Evolutionary conservation across 1,140 invertebrate genomes (phyloP).

Genomic region (Laupala kohalensis): DNA sequence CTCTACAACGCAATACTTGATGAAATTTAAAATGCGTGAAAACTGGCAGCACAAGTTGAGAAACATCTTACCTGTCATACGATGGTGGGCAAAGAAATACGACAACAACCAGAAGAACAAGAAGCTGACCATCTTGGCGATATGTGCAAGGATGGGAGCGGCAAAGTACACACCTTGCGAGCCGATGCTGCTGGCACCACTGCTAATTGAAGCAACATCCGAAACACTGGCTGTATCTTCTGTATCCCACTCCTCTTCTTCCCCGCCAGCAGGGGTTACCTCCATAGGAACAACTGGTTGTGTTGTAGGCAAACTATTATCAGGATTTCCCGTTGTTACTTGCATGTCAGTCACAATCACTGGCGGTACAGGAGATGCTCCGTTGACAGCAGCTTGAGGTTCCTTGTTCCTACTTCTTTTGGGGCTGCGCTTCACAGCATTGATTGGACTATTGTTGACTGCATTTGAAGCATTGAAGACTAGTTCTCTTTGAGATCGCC

Average conservation of each 20-base stretch:
- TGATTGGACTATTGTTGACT: conserved; percentile 1
- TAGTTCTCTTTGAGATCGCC: conserved; percentile 29
- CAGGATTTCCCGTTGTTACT: neutral
- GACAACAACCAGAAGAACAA: neutral
- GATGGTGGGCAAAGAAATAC: neutral
- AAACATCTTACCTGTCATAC: neutral
- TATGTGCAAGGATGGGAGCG: neutral
- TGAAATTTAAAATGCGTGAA: too few species aligned
- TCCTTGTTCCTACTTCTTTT: conserved; percentile 13
- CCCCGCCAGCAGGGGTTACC: neutral
- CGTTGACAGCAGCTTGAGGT: neutral
- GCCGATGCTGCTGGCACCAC: conserved; percentile 21
- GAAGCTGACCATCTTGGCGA: neutral
- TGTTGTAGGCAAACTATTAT: neutral
- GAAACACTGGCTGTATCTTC: conserved; percentile 24
- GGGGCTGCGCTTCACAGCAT: conserved; percentile 27
- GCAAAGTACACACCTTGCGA: conserved; percentile 13
- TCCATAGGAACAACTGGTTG: conserved; percentile 4
- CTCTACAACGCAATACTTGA: too few species aligned
- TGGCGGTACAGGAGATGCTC: neutral
- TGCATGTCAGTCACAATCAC: neutral
- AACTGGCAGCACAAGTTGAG: neutral
- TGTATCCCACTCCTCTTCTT: conserved; percentile 21
- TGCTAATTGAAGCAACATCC: conserved; percentile 25
- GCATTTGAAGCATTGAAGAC: neutral